Evolutionary conservation across 1,140 invertebrate species (phyloP), one percentile per base, ranked within the genome.

Genomic region (Oedothorax gibbosus): DNA sequence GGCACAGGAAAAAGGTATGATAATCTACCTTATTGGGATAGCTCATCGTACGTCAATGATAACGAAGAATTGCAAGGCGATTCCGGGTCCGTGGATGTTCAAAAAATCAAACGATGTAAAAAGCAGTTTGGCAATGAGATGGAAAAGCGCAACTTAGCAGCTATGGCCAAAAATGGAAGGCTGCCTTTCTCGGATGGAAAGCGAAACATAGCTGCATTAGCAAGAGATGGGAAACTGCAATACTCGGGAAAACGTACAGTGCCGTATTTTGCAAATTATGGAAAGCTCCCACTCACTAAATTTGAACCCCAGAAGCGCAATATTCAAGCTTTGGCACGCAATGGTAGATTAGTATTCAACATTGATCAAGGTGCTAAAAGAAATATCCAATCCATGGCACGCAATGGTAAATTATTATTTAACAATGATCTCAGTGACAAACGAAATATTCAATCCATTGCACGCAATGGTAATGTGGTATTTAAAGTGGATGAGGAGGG

Each of bases 1-100:
- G 50, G 64, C 11, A 56, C 62, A 14, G 82, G 72, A 14, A 85
- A 85, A 71, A 64, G 83, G 54, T 64, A 85, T 71, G 75, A 77
- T 68, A 57, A 71, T n/a, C 18, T 60, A 14, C 66, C 79, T 18
- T 81, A 68, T 5, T 68, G 54, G 8, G 51, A 60, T 7, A 21
- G 72, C 60, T 72, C 66, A 8, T 50, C 12, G 20, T 71, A 54
- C 20, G 54, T 35, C 3, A 68, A 20, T 5, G n/a, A 20, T 60
- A 56, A 81, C 10, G 66, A 60, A 53, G 53, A 81, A 8, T 20
- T 60, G 72, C 5, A 81, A 81, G 50, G n/a, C 18, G 7, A 71
- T 81, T 62, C 53, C 57, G 71, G 79, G 50, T 56, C 20, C 12
- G 14, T 6, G 21, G 15, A 9, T 49, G 35, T n/a, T 53, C 53